A percentile compares a stretch with the other conserved stretches of the same genome.
phyloP scores from a whole-genome alignment of 1,140 invertebrate genomes.

The Drosophila leontia region DNA sequence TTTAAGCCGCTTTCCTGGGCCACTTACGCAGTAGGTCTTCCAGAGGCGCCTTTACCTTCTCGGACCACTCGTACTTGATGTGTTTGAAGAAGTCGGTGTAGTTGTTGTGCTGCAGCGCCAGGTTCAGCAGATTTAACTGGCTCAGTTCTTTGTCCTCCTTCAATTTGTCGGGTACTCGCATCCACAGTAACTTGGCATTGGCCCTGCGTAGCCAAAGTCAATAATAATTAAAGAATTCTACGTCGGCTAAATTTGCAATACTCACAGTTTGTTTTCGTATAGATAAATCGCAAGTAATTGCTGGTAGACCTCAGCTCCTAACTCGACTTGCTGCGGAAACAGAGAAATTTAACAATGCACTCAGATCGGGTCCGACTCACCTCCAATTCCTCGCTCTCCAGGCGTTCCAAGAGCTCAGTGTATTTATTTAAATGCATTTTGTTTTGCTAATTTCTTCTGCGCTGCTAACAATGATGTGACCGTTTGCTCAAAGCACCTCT shows the following conservation, averaged over 20 bases:
- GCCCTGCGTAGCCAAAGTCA: slow-evolving; percentile 21
- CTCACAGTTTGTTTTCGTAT: slow-evolving; percentile 68
- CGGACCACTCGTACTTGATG: slow-evolving; percentile 72
- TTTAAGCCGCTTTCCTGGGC: neutral
- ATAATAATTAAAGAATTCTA: too few species aligned
- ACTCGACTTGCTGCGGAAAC: slow-evolving; percentile 46
- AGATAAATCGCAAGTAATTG: slow-evolving; percentile 74
- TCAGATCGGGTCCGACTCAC: slow-evolving; percentile 1
- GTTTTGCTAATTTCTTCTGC: slow-evolving; percentile 17
- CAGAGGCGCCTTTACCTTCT: slow-evolving; percentile 50
- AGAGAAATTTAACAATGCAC: neutral
- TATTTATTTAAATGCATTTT: slow-evolving; percentile 74
- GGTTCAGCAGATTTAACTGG: slow-evolving; percentile 61
- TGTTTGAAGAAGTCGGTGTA: slow-evolving; percentile 67
- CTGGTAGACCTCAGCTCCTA: slow-evolving; percentile 55
- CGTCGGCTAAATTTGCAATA: neutral
- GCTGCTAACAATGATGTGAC: slow-evolving; percentile 10
- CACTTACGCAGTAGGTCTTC: slow-evolving; percentile 59
- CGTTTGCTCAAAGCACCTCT: slow-evolving; percentile 8
- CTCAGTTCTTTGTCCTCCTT: slow-evolving; percentile 65
- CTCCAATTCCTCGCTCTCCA: slow-evolving; percentile 67
- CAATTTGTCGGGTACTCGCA: slow-evolving; percentile 61
- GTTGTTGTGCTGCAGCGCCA: slow-evolving; percentile 67
- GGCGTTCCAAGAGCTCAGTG: slow-evolving; percentile 38
- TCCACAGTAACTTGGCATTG: slow-evolving; percentile 69